Evolutionary conservation across 1,140 invertebrate species (phyloP), one percentile per base, ranked within the genome.

Genomic region (Bombus affinis): DNA sequence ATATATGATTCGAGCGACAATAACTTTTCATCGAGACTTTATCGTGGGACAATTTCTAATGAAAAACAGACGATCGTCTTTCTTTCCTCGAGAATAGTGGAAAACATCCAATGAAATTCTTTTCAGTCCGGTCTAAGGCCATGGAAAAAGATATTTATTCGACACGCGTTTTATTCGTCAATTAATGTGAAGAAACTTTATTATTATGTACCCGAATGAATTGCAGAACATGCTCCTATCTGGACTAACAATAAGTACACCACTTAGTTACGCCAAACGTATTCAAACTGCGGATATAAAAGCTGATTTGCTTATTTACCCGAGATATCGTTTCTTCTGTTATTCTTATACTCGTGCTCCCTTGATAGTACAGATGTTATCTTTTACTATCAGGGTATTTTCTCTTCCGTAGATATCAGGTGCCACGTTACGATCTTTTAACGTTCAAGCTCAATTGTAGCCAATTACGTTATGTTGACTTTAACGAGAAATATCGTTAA

Each of bases 201-300:
- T 59, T 73, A 84, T 84, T 74, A 47, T 53, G 57, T 84, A 77
- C 42, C 15, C 6, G 35, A 37, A 68, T 68, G 81, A 84, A 73
- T 79, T 47, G 47, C 42, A 47, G 25, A 81, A 81, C 70, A 66
- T 32, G 71, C 22, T n/a, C 9, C 35, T 35, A 15, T 37, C 66
- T 35, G n/a, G 44, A 22, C 1, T 5, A 66, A 59, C 9, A 28
- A 53, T 78, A 71, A 78, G n/a, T 22, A 18, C 42, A 39, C 44
- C n/a, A 25, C 28, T 28, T 32, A 32, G 65, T 35, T 66, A 18
- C 22, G 32, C 5, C 32, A 59, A 85, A 81, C 35, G 42, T 59
- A 35, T n/a, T 68, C 25, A n/a, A 47, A 62, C 35, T 22, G 53
- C 32, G 18, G n/a, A 59, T 32, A 81, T 66, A 81, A 75, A 70